Base-by-base conservation (phyloP, 2,797 vertebrate species). In the Melanotaenia nigrans region DNA sequence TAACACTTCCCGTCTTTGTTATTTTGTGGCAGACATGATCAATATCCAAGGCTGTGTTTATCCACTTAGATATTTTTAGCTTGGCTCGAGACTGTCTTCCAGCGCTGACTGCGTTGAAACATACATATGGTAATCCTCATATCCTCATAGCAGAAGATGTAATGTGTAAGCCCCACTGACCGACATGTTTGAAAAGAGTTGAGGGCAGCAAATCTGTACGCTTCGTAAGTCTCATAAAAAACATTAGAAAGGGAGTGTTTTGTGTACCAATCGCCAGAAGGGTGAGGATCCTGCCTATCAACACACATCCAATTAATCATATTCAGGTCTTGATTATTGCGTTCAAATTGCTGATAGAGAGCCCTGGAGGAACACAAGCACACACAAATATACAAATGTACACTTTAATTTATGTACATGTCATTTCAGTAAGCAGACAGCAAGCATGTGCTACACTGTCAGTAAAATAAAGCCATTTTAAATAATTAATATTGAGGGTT, bases 21-120 rank as follows among this genome's bases (percentile, higher is more conserved):
- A 81, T 78, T 75, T 78, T 42, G 74, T 73, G 25, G 75, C 67
- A 82, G 69, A 72, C 55, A 22, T 45, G 45, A 88, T 92, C 83
- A 70, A 89, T 87, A 73, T 28, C 30, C 51, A 53, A 58, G 58
- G 45, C 61, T 45, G 56, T 68, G 67, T 81, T 77, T 66, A 72
- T 65, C 54, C n/a, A 69, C 70, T 25, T 56, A 22, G 38, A 61
- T 68, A 1, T 47, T 59, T 75, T 65, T 78, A 75, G 58, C 54
- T n/a, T 53, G 61, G 20, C 65, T 71, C 1, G 8, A 72, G 65
- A 55, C 61, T 65, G 64, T 47, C 55, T 45, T 56, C 63, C n/a
- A 40, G 22, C 12, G 36, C 22, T 7, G 38, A n/a, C 53, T 67
- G 32, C 63, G 36, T 68, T 63, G 25, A 38, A n/a, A 30, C 55